A percentile compares a stretch with the other conserved stretches of the same genome.
Evolutionary conservation across 2,797 vertebrate species (phyloP).

Genomic region (Hapalemur alaotrensis): DNA sequence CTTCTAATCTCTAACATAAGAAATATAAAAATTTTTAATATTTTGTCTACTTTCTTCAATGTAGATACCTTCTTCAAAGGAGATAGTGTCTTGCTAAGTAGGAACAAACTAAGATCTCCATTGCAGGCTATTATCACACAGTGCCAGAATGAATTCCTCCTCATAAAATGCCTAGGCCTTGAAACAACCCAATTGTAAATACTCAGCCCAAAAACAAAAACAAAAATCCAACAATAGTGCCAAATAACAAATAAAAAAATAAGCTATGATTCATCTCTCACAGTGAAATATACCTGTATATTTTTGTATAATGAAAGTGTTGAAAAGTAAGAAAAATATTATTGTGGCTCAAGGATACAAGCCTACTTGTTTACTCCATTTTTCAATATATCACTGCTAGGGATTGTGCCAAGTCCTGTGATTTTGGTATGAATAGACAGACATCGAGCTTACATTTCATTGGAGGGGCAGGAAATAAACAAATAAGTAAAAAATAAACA

Average conservation of each 20-base stretch:
- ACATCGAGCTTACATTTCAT: not conserved
- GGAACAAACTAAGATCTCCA: rapidly evolving
- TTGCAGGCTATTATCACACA: not conserved
- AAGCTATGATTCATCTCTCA: not conserved
- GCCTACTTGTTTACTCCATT: not conserved
- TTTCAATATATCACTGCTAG: not conserved
- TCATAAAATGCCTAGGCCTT: not conserved
- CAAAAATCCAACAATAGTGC: not conserved
- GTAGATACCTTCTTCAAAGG: not conserved
- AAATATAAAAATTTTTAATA: not conserved
- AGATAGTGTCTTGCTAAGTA: not conserved
- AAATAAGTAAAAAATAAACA: not conserved
- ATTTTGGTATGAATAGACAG: not conserved
- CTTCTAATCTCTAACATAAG: not conserved
- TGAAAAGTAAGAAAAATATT: slow-evolving; percentile 9
- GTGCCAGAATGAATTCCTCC: too few species aligned
- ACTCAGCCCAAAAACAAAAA: not conserved
- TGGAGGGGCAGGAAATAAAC: not conserved
- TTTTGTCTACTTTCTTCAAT: not conserved
- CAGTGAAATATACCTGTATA: not conserved
- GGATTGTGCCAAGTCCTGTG: not conserved
- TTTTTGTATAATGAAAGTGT: not conserved
- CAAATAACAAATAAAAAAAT: not conserved
- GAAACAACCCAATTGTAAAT: not conserved
- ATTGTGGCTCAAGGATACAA: not conserved